Evolutionary conservation across 2,113 vertebrate species (phyloP), one percentile per base, ranked within the genome.

Genomic region (Empidonax alnorum): DNA sequence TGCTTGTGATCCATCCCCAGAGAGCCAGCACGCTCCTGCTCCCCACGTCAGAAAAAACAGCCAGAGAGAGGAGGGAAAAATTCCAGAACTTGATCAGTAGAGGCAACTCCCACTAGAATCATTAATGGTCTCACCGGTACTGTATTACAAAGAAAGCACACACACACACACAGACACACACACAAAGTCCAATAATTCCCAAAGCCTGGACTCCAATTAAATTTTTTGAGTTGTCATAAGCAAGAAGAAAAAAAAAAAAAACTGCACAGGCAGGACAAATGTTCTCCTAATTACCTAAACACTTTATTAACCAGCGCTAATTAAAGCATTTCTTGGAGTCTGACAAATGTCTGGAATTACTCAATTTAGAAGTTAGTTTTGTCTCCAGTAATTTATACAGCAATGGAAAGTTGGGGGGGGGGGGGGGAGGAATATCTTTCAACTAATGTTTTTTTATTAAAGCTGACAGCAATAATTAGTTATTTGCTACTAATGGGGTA

Each of bases 271-370:
- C 94, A 93, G 97, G 96, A 96, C 97, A 96, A 93, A 96, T 94
- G 96, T 96, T 96, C 92, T 79, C 92, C 97, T 98, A 98, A 98
- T 98, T 98, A 98, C 93, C 97, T 50, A 91, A 97, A 95, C 96
- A 95, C 96, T 97, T 97, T 97, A 98, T 98, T 98, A 98, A 97
- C 94, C 90, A 84, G 42, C 1, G 9, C 97, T 98, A 98, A 98
- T 98, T 98, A 98, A 98, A 96, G 96, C 95, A 62, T 96, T 96
- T 97, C 97, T 97, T 90, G 93, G 96, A 97, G 96, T 97, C 97
- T 97, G 97, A 98, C 95, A 97, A 98, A 97, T 95, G 95, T 94
- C 97, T 95, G 95, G 97, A 97, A 97, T 97, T 97, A 97, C 94
- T 97, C 98, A 96, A 90, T 97, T 94, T 96, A 91, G 97, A 98